Evolutionary conservation across 2,113 vertebrate genomes (phyloP).

Genomic region (Indicator indicator): DNA sequence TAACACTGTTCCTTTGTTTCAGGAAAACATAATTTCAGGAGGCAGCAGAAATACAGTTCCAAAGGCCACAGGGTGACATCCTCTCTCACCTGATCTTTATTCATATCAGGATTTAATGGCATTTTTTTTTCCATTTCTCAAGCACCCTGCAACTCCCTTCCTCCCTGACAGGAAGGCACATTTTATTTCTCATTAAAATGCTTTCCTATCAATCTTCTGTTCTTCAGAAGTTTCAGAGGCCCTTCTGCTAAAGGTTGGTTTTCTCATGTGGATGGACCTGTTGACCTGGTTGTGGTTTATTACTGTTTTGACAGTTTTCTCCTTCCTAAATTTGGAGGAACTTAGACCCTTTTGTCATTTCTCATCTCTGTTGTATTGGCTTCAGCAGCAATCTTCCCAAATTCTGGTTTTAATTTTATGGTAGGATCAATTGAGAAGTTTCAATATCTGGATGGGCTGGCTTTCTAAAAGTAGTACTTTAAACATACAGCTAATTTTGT

Average conservation of each 20-base stretch:
- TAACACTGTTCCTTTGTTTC: slow-evolving; percentile 81
- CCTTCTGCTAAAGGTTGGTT: slow-evolving; percentile 67
- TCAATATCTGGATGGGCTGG: slow-evolving; percentile 15
- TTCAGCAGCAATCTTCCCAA: slow-evolving; percentile 66
- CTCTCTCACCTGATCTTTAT: slow-evolving; percentile 83
- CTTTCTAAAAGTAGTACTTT: slow-evolving; percentile 68
- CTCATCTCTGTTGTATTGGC: slow-evolving; percentile 60
- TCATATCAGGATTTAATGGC: slow-evolving; percentile 78
- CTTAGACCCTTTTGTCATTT: slow-evolving; percentile 60
- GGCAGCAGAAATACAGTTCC: slow-evolving; percentile 78
- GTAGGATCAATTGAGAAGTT: slow-evolving; percentile 52
- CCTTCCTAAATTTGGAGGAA: slow-evolving; percentile 69
- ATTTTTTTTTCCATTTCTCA: slow-evolving; percentile 76
- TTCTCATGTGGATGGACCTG: slow-evolving; percentile 62
- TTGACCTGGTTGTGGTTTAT: slow-evolving; percentile 71
- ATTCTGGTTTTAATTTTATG: slow-evolving; percentile 44
- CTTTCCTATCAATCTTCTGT: slow-evolving; percentile 71
- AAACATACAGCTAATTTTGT: slow-evolving; percentile 48
- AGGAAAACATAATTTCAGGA: slow-evolving; percentile 78
- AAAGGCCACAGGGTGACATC: slow-evolving; percentile 81
- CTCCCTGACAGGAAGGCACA: slow-evolving; percentile 82
- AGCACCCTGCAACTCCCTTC: slow-evolving; percentile 80
- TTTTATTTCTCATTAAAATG: slow-evolving; percentile 80
- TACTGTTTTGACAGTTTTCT: slow-evolving; percentile 64
- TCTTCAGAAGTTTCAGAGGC: slow-evolving; percentile 76